These are phyloP conservation scores for Orthonychiurus folsomi DNA, from an alignment of 2,888 invertebrate species.

Conservation along the genomic window DNA sequence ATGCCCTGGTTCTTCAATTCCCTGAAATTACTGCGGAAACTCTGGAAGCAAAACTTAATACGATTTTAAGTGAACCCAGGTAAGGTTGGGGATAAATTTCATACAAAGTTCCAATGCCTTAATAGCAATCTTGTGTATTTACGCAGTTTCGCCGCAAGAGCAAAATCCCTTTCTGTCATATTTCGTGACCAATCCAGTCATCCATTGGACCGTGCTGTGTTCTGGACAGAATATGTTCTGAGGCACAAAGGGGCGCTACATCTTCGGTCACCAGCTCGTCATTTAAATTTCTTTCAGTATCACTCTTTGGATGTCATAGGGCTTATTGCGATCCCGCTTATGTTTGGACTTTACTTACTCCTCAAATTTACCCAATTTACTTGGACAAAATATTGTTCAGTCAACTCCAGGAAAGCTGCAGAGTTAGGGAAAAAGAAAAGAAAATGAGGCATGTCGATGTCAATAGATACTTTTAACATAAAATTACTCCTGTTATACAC, in stretches of 20 bases:
- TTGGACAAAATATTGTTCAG: too few species aligned
- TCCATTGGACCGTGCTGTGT: conserved; percentile 16
- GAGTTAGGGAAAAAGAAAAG: too few species aligned
- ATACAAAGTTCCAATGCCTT: too few species aligned
- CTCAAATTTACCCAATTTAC: background rate
- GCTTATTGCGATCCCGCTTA: background rate
- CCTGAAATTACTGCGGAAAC: background rate
- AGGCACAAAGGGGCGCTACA: conserved; percentile 42
- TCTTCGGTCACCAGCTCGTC: conserved; percentile 38
- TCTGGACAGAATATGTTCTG: conserved; percentile 42
- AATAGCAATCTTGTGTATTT: too few species aligned
- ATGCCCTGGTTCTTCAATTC: conserved; percentile 3
- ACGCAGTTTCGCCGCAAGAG: background rate
- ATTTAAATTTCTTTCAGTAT: conserved; percentile 41
- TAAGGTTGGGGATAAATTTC: too few species aligned
- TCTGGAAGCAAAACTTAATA: background rate
- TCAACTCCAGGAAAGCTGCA: too few species aligned
- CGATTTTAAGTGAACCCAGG: conserved; percentile 7
- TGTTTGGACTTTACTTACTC: background rate
- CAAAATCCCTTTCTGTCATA: conserved; percentile 44
- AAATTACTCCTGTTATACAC: too few species aligned
- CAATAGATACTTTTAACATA: too few species aligned
- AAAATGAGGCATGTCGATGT: too few species aligned
- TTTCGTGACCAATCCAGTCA: conserved; percentile 43
- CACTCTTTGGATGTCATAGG: conserved; percentile 39